Evolutionary conservation across 2,888 invertebrate genomes (phyloP), one percentile per base, ranked within the genome.

Genomic region (Cerastoderma edule): DNA sequence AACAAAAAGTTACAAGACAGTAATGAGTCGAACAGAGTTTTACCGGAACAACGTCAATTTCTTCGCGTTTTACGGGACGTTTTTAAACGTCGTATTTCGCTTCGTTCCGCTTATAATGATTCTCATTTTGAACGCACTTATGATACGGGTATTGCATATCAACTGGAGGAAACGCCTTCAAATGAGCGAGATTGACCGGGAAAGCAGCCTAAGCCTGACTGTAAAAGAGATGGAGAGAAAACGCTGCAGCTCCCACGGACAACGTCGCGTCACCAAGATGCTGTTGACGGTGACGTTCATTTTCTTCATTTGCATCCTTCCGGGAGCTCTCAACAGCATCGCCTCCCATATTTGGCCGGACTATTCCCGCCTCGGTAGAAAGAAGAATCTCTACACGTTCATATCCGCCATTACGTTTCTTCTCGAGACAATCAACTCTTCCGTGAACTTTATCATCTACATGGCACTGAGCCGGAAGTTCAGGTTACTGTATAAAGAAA

Each of bases 401-500:
- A 57, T 89, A 32, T 83, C 85, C 8, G 82, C 80, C 33, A 82
- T 88, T 4, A 87, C 87, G 16, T 89, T 85, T 69, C 83, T 88
- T 24, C 72, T 89, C 54, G 89, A 89, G 72, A 88, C 88, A 2
- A 74, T 88, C 32, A 89, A 89, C 66, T 89, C 89, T 1, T 87
- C 89, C 2, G 80, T 89, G 1, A 89, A 89, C 71, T 89, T 89
- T 39, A 72, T 89, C 64, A 89, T 89, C 70, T 89, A 89, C 70
- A 89, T 89, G 89, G 87, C 84, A 1, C 83, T 88, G 54, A 88
- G 89, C 78, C 76, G 83, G 48, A 87, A 86, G 67, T 89, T 89
- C 75, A 77, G 80, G 32, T 65, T 77, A 16, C 84, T 87, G 19
- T 89, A 88, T 72, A 86, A 86, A 50, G 87, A 87, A 67, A 87